These are phyloP conservation scores for Xenopus tropicalis DNA, from an alignment of 2,113 vertebrate genomes.

Conservation along the genomic window DNA sequence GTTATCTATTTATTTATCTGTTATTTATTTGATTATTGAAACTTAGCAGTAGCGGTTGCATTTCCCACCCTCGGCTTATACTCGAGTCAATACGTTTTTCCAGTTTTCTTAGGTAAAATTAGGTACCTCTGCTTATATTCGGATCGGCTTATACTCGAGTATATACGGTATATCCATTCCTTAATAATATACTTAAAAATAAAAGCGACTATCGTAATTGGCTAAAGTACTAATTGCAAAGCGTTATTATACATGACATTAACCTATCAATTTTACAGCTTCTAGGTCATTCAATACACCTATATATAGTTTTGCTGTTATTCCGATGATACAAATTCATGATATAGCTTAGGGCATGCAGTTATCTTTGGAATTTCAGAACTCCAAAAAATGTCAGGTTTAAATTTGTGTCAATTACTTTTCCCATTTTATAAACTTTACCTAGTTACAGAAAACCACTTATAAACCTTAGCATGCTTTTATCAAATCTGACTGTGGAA, in stretches of 20 bases:
- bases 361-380: not conserved
- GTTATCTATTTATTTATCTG: too few species aligned
- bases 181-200: not conserved
- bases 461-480: not conserved
- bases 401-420: not conserved
- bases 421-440: not conserved
- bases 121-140: too few species aligned
- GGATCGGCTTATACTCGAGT: too few species aligned
- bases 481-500: not conserved
- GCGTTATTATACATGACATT: not conserved
- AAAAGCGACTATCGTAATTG: not conserved
- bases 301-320: not conserved
- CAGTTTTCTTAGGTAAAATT: too few species aligned
- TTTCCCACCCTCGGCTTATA: too few species aligned
- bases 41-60: too few species aligned
- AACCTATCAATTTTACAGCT: not conserved
- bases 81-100: too few species aligned
- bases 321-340: not conserved
- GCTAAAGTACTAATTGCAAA: not conserved
- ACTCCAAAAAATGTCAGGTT: not conserved
- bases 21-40: too few species aligned
- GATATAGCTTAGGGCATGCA: not conserved
- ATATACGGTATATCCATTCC: too few species aligned
- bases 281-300: not conserved
- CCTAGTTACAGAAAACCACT: not conserved